Evolutionary conservation across 2,888 invertebrate genomes (phyloP).

Genomic region (Mantis religiosa): DNA sequence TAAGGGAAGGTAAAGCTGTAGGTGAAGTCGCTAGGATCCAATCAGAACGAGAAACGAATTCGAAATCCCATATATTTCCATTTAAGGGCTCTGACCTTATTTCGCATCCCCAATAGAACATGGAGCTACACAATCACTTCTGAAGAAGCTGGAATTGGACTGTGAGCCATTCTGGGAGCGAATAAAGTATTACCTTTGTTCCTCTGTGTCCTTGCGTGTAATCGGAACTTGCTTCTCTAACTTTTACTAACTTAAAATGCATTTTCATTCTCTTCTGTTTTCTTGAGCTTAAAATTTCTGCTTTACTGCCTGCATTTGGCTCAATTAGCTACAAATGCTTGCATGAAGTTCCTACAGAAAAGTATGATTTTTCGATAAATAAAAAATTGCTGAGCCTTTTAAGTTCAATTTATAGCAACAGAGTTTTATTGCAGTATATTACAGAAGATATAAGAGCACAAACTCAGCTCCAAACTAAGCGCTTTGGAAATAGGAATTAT

Average conservation of each 20-base stretch:
- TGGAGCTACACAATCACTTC: conserved; percentile 1
- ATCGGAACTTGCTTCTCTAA: not conserved
- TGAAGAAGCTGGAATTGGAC: not conserved
- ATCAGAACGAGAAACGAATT: not conserved
- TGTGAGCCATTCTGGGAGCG: not conserved
- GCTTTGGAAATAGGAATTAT: no score
- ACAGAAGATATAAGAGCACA: no score
- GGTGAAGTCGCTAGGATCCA: not conserved
- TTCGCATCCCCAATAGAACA: not conserved
- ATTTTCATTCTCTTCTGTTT: not conserved
- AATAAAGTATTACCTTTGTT: not conserved
- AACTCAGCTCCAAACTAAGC: no score
- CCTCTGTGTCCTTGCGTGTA: not conserved
- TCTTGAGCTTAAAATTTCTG: not conserved
- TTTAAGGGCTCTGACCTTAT: conserved; percentile 14
- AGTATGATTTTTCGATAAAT: no score
- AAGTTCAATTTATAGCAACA: no score
- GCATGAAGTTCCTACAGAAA: no score
- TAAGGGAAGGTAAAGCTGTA: not conserved
- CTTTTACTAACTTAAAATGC: not conserved
- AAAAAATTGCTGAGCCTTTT: no score
- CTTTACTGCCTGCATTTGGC: no score
- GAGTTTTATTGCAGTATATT: no score
- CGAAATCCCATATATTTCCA: conserved; percentile 8
- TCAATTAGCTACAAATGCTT: no score